These are phyloP conservation scores for Gymnorhina tibicen DNA, from an alignment of 2,113 vertebrate species.

Conservation along the genomic window DNA sequence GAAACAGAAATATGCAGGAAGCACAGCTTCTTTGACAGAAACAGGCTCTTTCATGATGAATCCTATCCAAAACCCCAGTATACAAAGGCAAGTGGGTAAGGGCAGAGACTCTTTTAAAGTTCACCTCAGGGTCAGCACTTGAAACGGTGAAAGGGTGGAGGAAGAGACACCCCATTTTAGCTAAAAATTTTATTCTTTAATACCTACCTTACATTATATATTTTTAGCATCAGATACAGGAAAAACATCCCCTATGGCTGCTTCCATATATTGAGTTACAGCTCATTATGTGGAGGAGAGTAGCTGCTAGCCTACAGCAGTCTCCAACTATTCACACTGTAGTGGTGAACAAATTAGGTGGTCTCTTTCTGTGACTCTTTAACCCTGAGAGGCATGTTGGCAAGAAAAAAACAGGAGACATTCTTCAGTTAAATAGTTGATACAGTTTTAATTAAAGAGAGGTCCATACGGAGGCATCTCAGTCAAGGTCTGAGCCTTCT, in stretches of 20 bases:
- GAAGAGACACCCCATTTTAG: background rate
- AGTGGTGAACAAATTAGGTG: background rate
- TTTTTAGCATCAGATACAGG: background rate
- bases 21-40: background rate
- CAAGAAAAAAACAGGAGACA: background rate
- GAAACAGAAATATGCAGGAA: constrained; percentile 6
- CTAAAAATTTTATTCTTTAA: background rate
- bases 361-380: background rate
- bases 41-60: background rate
- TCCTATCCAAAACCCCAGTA: background rate
- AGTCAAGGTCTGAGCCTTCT: background rate
- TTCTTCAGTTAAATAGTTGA: background rate
- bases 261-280: background rate
- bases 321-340: background rate
- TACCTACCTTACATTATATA: background rate
- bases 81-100: background rate
- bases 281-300: background rate
- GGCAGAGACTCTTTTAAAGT: background rate
- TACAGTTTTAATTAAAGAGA: background rate
- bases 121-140: background rate
- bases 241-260: background rate
- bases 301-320: background rate
- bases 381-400: background rate
- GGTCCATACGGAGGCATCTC: background rate
- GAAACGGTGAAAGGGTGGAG: background rate